Percentiles rank a stretch among this genome's conserved stretches.
phyloP scores from a whole-genome alignment of 1,140 invertebrate species.

The Zaprionus kolodkinae region DNA sequence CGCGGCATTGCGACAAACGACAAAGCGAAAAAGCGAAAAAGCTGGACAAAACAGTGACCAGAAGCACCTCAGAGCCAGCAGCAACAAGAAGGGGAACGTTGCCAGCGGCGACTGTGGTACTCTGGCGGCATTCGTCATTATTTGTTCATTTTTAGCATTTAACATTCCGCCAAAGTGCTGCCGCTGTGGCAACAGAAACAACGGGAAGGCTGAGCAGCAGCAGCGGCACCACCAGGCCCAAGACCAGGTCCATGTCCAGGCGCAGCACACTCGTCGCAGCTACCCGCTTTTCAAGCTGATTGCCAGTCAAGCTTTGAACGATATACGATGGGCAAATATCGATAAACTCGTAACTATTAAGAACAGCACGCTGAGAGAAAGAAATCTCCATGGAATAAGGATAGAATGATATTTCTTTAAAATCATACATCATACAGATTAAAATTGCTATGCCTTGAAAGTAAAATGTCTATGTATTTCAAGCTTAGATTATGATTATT shows the following conservation, averaged over 20 bases:
- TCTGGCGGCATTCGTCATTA: constrained; percentile 78
- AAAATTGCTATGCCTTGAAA: too few relatives aligned
- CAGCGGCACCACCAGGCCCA: background rate
- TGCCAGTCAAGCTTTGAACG: background rate
- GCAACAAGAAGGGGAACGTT: constrained; percentile 7
- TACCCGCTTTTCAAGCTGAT: background rate
- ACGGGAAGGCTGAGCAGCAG: constrained; percentile 29
- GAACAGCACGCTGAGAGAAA: too few relatives aligned
- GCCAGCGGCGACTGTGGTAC: constrained; percentile 20
- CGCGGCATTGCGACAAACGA: constrained; percentile 59
- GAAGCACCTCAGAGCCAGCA: constrained; percentile 1
- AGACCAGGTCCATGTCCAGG: background rate
- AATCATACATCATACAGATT: too few relatives aligned
- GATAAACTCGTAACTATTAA: background rate
- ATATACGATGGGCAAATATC: constrained; percentile 21
- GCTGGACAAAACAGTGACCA: constrained; percentile 3
- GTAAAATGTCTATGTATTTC: too few relatives aligned
- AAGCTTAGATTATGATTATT: too few relatives aligned
- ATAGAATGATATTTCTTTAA: too few relatives aligned
- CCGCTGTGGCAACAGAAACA: constrained; percentile 37
- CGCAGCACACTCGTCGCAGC: background rate
- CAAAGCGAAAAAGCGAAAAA: constrained; percentile 49
- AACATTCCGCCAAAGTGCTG: constrained; percentile 75
- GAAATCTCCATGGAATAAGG: too few relatives aligned
- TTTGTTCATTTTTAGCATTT: constrained; percentile 83